Evolutionary conservation across 2,797 vertebrate species (phyloP), one percentile per base, ranked within the genome.

Genomic region (Parauchenoglanis punctatus): DNA sequence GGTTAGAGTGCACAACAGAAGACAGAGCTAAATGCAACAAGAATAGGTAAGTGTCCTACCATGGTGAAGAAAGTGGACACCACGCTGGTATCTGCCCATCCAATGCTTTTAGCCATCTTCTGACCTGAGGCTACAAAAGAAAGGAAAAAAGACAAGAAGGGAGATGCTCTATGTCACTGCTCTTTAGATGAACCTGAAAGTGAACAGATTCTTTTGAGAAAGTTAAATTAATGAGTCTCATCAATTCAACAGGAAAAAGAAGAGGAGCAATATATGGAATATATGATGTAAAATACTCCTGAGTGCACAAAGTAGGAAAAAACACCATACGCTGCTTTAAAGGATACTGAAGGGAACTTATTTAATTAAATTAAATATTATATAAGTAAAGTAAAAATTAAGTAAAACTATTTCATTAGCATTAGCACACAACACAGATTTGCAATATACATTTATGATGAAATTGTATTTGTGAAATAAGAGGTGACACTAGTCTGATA

Each of bases 1-100:
- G 83, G 85, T 86, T 76, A 49, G 56, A 86, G 75, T 76, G 18
- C 59, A 85, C 61, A 84, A 80, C 28, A 52, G 70, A 65, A 87
- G 76, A 73, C 68, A 75, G 85, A 84, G 86, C 77, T 87, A 84
- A 86, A 75, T 84, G 49, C 65, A 84, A 86, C 46, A 54, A 72
- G 85, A 85, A 85, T 58, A 44, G 87, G 83, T 73, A 87, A 56
- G 31, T 84, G 88, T 81, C 76, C 70, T 81, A 23, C 92, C 94
- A 93, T 92, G 90, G 93, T 92, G 93, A 92, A 92, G 92, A 93
- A 95, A 94, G 94, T 92, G 92, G 94, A 96, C 96, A 96, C 94
- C 95, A 94, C 93, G 59, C 93, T 92, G 90, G 94, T 94, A 93
- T 93, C 93, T 92, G 82, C 67, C 25, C 83, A 91, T 91, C 85